Base-by-base conservation (phyloP, 2,797 vertebrate genomes). In the Falco rusticolus region DNA sequence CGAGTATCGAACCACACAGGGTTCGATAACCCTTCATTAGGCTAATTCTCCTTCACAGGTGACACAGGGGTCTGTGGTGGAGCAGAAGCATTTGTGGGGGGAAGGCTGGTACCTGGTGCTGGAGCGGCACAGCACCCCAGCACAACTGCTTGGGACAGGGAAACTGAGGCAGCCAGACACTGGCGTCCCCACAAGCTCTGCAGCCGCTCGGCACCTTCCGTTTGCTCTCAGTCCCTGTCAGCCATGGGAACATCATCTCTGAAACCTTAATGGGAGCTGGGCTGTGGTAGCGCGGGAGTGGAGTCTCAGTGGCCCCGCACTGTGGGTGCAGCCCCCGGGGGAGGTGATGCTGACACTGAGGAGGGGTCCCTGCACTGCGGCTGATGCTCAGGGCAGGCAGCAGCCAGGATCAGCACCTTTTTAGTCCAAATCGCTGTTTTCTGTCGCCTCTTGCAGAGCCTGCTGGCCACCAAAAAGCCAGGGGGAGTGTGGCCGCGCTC, bases 141-240 rank as follows among this genome's bases (percentile, higher is more conserved):
- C 39, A 4, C 5, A 4, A n/a, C 63, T 25, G 10, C 53, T 48
- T 2, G 2, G 78, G 47, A 54, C 9, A 22, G 79, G 79, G 34
- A 81, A 59, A 41, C 79, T 4, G 54, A 69, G 54, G 54, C 29
- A 69, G 37, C 45, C 5, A 1, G 34, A 37, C 15, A 4, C 43
- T 5, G 2, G 31, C 53, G 5, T 33, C 29, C 13, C 71, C 1
- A 11, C 70, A 12, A 43, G 33, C 41, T 24, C 50, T 4, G 5
- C 2, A 7, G 50, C 41, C 2, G 1, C 28, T n/a, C 22, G 3
- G 22, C 33, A 20, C 57, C 57, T 47, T 41, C n/a, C 4, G 1
- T 25, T 47, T 16, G 63, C 51, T 45, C 61, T 24, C 16, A 1
- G 61, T 47, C 33, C 61, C 20, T 33, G 3, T 25, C 76, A 19